phyloP scores from a whole-genome alignment of 2,797 vertebrate genomes.

The Leptoclinus maculatus region DNA sequence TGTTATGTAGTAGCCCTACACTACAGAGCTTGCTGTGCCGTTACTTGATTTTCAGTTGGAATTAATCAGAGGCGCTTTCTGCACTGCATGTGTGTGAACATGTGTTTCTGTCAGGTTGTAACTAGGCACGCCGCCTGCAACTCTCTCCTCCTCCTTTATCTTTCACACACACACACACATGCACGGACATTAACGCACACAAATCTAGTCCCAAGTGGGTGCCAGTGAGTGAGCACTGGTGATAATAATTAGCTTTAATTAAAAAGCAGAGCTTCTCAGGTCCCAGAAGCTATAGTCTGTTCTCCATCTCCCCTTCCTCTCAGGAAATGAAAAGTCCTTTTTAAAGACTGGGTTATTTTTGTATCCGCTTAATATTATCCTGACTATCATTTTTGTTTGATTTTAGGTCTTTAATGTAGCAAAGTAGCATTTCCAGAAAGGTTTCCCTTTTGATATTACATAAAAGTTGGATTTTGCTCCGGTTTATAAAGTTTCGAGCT shows the following conservation, averaged over 20 bases:
- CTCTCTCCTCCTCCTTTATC: constrained; percentile 2
- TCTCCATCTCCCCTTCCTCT: constrained; percentile 31
- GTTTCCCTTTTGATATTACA: not conserved
- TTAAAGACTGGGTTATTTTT: constrained; percentile 41
- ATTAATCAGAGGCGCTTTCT: constrained; percentile 39
- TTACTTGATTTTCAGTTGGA: constrained; percentile 31
- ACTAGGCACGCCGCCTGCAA: constrained; percentile 5
- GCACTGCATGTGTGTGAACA: constrained; percentile 15
- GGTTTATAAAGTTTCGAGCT: not conserved
- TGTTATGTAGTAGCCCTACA: constrained; percentile 37
- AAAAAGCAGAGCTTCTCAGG: constrained; percentile 51
- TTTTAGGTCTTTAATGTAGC: constrained; percentile 22
- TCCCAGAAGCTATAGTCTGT: constrained; percentile 25
- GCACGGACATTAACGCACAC: constrained; percentile 16
- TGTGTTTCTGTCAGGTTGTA: constrained; percentile 32
- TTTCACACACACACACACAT: constrained; percentile 9
- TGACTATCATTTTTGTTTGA: constrained; percentile 28
- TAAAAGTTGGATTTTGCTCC: not conserved
- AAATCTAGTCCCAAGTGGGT: constrained; percentile 45
- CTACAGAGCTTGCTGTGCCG: constrained; percentile 20
- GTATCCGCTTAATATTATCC: constrained; percentile 23
- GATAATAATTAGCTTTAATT: constrained; percentile 78
- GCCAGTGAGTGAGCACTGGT: constrained; percentile 45
- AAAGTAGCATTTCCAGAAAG: not conserved
- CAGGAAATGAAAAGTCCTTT: constrained; percentile 55